Evolutionary conservation across 2,797 vertebrate species (phyloP).

Genomic region (Myotis vivesi): DNA sequence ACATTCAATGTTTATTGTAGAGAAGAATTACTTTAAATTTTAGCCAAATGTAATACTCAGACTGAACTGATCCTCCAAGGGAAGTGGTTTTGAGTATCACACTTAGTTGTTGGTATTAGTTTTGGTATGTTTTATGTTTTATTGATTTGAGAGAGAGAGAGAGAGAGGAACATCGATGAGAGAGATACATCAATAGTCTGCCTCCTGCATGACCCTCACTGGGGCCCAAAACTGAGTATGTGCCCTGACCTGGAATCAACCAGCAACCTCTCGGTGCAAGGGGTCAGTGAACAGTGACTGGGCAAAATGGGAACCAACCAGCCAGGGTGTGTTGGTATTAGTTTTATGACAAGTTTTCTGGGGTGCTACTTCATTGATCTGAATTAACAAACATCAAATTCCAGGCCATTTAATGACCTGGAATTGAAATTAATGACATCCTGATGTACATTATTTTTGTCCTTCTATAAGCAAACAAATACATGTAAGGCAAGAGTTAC

Average conservation of each 20-base stretch:
- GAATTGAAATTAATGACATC: not conserved
- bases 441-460: not conserved
- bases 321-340: not conserved
- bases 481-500: not conserved
- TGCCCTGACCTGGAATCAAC: not conserved
- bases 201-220: not conserved
- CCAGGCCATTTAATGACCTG: not conserved
- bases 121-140: not conserved
- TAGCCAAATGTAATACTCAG: not conserved
- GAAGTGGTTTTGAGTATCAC: not conserved
- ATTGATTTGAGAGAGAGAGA: not conserved
- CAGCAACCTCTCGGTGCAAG: not conserved
- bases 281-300: too few species aligned
- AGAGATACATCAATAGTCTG: not conserved
- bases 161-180: not conserved
- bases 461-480: not conserved
- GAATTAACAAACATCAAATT: not conserved
- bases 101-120: not conserved
- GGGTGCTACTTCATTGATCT: not conserved
- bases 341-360: constrained; percentile 12
- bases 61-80: not conserved
- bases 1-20: not conserved
- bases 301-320: too few species aligned
- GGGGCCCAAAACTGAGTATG: not conserved
- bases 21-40: constrained; percentile 32